These are phyloP conservation scores for Caenorhabditis sp. DNA, from an alignment of 2,888 invertebrate species.

Conservation along the genomic window DNA sequence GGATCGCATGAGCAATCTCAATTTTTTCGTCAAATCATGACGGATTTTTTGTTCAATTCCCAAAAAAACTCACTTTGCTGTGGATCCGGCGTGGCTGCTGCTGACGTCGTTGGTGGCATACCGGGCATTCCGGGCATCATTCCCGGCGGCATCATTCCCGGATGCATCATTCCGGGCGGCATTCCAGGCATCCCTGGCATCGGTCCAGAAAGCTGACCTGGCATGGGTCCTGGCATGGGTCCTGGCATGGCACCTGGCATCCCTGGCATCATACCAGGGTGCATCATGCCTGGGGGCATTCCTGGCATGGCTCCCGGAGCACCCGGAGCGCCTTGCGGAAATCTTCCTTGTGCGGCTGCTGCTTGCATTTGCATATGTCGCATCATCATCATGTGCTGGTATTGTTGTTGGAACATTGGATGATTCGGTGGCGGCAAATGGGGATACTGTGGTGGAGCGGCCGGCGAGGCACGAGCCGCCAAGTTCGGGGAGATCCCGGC, in stretches of 20 bases:
- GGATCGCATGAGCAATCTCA: too few relatives aligned
- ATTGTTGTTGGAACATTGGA: slow-evolving; percentile 25
- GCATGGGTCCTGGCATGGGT: slow-evolving; percentile 15
- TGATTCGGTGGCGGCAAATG: slow-evolving; percentile 27
- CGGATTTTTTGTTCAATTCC: neutral
- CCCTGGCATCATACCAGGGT: slow-evolving; percentile 9
- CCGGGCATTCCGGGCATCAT: slow-evolving; percentile 38
- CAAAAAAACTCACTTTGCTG: slow-evolving; percentile 41
- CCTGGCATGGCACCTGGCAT: slow-evolving; percentile 35
- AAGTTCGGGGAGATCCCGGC: slow-evolving; percentile 42
- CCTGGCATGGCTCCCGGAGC: slow-evolving; percentile 1
- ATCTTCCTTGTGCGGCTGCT: slow-evolving; percentile 1
- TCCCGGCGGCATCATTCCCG: slow-evolving; percentile 17
- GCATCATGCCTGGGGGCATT: slow-evolving; percentile 34
- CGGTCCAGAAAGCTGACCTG: slow-evolving; percentile 14
- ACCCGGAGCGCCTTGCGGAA: neutral
- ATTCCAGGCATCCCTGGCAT: slow-evolving; percentile 42
- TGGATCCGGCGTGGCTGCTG: neutral
- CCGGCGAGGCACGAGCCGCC: slow-evolving; percentile 23
- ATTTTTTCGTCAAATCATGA: too few relatives aligned
- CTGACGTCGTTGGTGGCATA: slow-evolving; percentile 16
- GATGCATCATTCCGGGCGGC: slow-evolving; percentile 26
- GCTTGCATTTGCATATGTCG: slow-evolving; percentile 19
- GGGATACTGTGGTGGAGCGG: neutral
- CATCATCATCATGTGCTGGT: slow-evolving; percentile 49